Conservation (phyloP, 2,888 invertebrate genomes). For the Bugula neritina region DNA sequence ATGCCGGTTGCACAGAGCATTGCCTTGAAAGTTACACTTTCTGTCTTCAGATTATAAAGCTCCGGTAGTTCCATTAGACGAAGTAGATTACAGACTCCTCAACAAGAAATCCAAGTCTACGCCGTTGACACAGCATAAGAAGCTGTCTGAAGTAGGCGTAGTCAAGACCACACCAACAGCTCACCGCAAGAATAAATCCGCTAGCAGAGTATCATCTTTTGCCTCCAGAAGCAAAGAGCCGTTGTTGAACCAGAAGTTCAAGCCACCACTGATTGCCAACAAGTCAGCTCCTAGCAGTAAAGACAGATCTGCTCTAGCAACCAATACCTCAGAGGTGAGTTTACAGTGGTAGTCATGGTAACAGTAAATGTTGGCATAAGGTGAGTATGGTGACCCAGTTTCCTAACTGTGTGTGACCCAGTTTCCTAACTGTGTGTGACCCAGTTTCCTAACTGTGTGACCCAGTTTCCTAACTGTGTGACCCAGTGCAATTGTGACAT, state of each 20-base stretch:
- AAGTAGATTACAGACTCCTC: neutral
- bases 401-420: too few species aligned
- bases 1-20: too few species aligned
- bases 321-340: neutral
- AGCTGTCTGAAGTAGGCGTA: neutral
- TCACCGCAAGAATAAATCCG: neutral
- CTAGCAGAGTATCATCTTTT: neutral
- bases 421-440: too few species aligned
- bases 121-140: neutral
- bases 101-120: neutral
- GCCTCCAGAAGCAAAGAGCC: neutral
- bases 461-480: too few species aligned
- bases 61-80: neutral
- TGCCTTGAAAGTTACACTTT: too few species aligned
- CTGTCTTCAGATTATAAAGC: slow-evolving; percentile 10
- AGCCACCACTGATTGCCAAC: neutral
- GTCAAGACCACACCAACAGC: neutral
- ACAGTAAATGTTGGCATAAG: too few species aligned
- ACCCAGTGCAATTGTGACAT: too few species aligned
- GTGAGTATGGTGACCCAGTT: too few species aligned
- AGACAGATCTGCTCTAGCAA: neutral
- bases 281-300: neutral
- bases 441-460: too few species aligned
- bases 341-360: too few species aligned
- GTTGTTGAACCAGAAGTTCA: neutral